Evolutionary conservation across 35 echinoderm and acorn worm species (phyloP), one percentile per base, ranked within the genome.

Genomic region (Ophioderma brevispina): DNA sequence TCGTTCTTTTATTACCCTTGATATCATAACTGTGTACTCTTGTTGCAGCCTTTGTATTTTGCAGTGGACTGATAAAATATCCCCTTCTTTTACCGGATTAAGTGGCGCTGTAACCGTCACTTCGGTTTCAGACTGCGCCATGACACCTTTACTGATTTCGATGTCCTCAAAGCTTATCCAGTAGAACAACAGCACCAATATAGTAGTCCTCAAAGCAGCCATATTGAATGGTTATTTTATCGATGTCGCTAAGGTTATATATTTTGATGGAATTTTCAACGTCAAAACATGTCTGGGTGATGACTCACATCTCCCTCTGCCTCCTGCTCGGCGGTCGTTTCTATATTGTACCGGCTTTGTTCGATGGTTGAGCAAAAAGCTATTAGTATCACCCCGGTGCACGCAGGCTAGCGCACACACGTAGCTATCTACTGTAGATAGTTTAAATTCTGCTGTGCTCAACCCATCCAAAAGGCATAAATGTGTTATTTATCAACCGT

Each of bases 211-310:
- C n/a, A 6, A 2, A 70, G 59, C 15, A 8, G 59, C 59, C 59
- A 70, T 70, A 25, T 70, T 70, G 59, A 25, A 18, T 2, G 28
- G 59, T 30, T 70, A 25, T 70, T 25, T 70, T 70, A 70, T 70
- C 59, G 3, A 70, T 18, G 17, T 70, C 59, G 41, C 41, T 46
- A 70, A 30, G 59, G 15, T 70, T 70, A 25, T 70, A 18, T 70
- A 30, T 25, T 70, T 70, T 13, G 59, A 70, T 70, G 59, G 17
- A 17, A 70, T 70, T 70, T 70, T 70, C 59, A 8, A 70, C 59
- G 59, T 70, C 59, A 70, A 70, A 70, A 70, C 28, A 70, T 70
- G 59, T 70, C 59, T 70, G n/a, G 59, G 28, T 52, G 59, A 70
- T 70, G 59, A 70, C 59, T 70, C 59, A 70, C 46, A 52, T 52